Percentiles rank a stretch among this genome's conserved stretches.
Evolutionary conservation across 2,888 invertebrate species (phyloP).

Genomic region (Spilarctia lutea): DNA sequence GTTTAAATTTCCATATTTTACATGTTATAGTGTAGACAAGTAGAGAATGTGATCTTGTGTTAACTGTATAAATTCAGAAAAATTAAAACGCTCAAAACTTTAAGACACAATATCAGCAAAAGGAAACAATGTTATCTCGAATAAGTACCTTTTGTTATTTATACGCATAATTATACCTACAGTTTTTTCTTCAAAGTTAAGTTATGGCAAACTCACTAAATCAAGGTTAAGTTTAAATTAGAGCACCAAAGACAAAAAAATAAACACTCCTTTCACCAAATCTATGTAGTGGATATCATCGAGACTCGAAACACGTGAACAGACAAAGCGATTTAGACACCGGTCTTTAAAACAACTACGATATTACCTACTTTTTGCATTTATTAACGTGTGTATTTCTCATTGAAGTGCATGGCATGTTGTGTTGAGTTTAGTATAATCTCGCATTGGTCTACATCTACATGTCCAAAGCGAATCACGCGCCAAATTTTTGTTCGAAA

Average conservation of each 20-base stretch:
- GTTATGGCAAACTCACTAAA: constrained; percentile 53
- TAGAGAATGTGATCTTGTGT: background rate
- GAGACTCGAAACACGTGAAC: constrained; percentile 17
- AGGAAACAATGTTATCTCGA: constrained; percentile 26
- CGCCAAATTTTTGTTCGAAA: constrained; percentile 29
- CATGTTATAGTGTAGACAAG: no score
- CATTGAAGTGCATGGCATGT: constrained; percentile 67
- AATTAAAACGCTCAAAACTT: background rate
- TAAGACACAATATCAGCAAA: background rate
- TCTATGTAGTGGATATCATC: constrained; percentile 45
- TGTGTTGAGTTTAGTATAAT: constrained; percentile 71
- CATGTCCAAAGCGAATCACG: constrained; percentile 49
- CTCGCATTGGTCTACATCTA: constrained; percentile 56
- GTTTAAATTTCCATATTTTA: background rate
- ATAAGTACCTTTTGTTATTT: constrained; percentile 18
- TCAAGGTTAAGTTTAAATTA: constrained; percentile 71
- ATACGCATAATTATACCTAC: constrained; percentile 21
- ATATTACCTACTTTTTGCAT: constrained; percentile 67
- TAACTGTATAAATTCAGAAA: background rate
- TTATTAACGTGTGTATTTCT: constrained; percentile 65
- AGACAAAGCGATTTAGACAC: constrained; percentile 33
- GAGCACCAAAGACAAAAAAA: constrained; percentile 56
- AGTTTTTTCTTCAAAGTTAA: constrained; percentile 17
- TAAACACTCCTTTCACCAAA: constrained; percentile 65
- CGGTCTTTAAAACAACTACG: constrained; percentile 49